A percentile compares a stretch with the other conserved stretches of the same genome.
Evolutionary conservation across 2,797 vertebrate genomes (phyloP).

Genomic region (Chaetophractus vellerosus): DNA sequence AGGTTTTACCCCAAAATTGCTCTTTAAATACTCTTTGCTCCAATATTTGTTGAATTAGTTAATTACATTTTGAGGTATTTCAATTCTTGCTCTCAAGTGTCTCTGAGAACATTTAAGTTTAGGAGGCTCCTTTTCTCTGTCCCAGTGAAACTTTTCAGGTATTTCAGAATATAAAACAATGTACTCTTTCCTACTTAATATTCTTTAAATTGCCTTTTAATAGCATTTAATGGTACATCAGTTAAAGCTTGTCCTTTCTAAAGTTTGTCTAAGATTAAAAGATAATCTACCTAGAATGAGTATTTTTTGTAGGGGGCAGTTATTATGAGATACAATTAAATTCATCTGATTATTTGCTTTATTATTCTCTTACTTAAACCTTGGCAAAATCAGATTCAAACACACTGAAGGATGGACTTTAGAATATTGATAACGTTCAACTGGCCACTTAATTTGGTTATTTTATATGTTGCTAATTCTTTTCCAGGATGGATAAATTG

Average conservation of each 20-base stretch:
- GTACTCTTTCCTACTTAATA: neutral
- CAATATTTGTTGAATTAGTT: neutral
- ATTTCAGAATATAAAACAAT: neutral
- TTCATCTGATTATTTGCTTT: neutral
- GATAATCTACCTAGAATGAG: neutral
- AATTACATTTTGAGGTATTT: neutral
- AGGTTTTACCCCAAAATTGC: neutral
- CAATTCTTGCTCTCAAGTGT: neutral
- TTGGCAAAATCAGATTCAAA: neutral
- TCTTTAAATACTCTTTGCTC: neutral
- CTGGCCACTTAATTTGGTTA: neutral
- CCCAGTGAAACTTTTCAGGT: neutral
- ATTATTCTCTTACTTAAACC: neutral
- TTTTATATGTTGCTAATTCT: constrained; percentile 13
- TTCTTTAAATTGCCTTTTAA: neutral
- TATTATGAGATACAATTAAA: neutral
- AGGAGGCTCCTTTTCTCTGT: neutral
- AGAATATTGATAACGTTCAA: neutral
- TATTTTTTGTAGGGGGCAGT: neutral
- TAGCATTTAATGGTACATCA: neutral
- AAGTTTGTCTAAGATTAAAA: neutral
- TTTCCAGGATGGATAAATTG: neutral
- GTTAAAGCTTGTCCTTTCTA: neutral
- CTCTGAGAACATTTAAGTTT: neutral
- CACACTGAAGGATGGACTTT: neutral